Evolutionary conservation across 2,797 vertebrate genomes (phyloP).

Genomic region (Labeo calbasu): DNA sequence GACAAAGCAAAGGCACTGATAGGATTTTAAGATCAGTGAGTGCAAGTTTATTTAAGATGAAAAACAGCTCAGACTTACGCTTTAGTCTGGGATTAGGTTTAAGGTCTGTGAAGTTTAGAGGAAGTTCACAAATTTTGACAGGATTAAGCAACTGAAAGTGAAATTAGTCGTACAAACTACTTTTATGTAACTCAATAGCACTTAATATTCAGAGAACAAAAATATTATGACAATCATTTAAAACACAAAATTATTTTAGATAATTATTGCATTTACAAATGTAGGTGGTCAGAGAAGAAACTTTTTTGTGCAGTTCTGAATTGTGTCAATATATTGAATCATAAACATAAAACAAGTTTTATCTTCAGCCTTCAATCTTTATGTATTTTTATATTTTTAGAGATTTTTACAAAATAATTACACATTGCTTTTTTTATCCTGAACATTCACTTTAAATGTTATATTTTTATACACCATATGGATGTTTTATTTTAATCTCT

Average conservation of each 20-base stretch:
- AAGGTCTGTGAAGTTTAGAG: not conserved
- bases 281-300: not conserved
- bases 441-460: not conserved
- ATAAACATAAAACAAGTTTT: not conserved
- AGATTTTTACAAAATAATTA: not conserved
- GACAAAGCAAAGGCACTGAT: too few species aligned
- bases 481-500: not conserved
- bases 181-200: not conserved
- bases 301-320: not conserved
- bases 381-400: not conserved
- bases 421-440: too few species aligned
- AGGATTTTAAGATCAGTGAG: too few species aligned
- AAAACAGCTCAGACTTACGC: too few species aligned
- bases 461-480: not conserved
- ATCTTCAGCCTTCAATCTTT: not conserved
- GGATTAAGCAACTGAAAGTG: not conserved
- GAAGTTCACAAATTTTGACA: not conserved
- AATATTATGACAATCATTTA: not conserved
- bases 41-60: too few species aligned
- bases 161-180: not conserved
- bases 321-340: not conserved
- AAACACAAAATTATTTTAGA: not conserved
- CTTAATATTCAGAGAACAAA: not conserved
- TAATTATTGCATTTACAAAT: not conserved
- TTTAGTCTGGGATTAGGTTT: too few species aligned